phyloP scores from a whole-genome alignment of 2,888 invertebrate genomes.

The Chalcosyrphus nemorum region DNA sequence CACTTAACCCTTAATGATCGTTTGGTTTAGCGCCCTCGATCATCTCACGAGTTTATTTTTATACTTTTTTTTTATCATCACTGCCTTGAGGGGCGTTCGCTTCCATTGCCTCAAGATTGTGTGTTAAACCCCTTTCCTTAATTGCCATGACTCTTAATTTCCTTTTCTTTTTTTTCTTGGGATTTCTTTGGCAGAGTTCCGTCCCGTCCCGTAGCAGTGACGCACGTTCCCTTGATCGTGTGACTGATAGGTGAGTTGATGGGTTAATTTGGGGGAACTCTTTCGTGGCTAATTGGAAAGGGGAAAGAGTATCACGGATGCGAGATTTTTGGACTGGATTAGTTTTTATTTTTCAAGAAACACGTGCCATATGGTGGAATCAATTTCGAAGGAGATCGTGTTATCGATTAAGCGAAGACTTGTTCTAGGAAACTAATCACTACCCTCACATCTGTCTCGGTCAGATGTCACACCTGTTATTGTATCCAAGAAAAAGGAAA shows the following conservation, averaged over 20 bases:
- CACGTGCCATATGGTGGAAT: constrained; percentile 68
- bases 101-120: constrained; percentile 5
- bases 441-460: background rate
- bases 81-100: constrained; percentile 32
- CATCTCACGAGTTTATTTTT: constrained; percentile 29
- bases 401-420: constrained; percentile 44
- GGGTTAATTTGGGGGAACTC: constrained; percentile 72
- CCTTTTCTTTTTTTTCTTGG: constrained; percentile 18
- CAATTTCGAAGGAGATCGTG: constrained; percentile 56
- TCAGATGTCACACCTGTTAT: constrained; percentile 57
- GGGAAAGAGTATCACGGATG: constrained; percentile 21
- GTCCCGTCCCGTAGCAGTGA: background rate
- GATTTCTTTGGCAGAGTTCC: constrained; percentile 22
- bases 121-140: constrained; percentile 65
- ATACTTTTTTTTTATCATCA: background rate
- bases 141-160: constrained; percentile 65
- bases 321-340: constrained; percentile 7
- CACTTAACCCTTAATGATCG: constrained; percentile 69
- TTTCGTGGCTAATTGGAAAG: constrained; percentile 19
- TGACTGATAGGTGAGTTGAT: constrained; percentile 72
- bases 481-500: background rate
- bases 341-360: constrained; percentile 29
- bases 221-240: constrained; percentile 69
- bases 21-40: constrained; percentile 55
- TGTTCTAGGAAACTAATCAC: constrained; percentile 17